Evolutionary conservation across 2,888 invertebrate genomes (phyloP).

Genomic region (Unio delphinus): DNA sequence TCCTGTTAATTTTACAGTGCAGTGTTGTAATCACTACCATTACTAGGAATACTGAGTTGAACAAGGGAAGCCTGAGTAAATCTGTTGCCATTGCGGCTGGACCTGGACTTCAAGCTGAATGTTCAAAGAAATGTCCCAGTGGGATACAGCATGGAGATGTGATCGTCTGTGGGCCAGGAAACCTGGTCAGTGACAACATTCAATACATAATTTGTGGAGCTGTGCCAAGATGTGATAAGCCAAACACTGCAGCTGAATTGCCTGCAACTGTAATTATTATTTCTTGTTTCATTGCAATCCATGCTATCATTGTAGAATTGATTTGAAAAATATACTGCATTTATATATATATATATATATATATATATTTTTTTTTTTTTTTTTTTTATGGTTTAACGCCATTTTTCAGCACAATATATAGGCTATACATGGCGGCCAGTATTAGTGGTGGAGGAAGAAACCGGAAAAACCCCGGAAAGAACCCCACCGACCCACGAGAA

Average conservation of each 20-base stretch:
- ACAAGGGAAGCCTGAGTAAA: slow-evolving; percentile 46
- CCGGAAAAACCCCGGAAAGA: no score
- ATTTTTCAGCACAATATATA: no score
- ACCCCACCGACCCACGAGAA: no score
- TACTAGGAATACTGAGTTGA: slow-evolving; percentile 41
- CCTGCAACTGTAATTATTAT: no score
- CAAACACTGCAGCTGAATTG: slow-evolving; percentile 2
- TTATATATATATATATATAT: no score
- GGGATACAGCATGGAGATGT: slow-evolving; percentile 47
- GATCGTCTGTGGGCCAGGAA: slow-evolving; percentile 40
- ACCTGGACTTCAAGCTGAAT: slow-evolving; percentile 44
- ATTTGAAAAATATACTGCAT: no score
- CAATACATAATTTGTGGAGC: slow-evolving; percentile 28
- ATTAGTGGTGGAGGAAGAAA: no score
- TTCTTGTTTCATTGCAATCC: no score
- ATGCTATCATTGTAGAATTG: no score
- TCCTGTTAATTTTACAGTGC: slow-evolving; percentile 33
- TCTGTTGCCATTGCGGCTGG: slow-evolving; percentile 50
- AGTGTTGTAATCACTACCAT: slow-evolving; percentile 58
- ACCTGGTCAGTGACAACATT: slow-evolving; percentile 17
- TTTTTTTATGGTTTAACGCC: no score
- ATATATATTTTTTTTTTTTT: no score
- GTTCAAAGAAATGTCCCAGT: slow-evolving; percentile 32
- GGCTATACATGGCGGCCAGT: no score
- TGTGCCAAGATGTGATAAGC: slow-evolving; percentile 29